Conservation (phyloP, 2,113 vertebrate genomes). For the Murina feae region DNA sequence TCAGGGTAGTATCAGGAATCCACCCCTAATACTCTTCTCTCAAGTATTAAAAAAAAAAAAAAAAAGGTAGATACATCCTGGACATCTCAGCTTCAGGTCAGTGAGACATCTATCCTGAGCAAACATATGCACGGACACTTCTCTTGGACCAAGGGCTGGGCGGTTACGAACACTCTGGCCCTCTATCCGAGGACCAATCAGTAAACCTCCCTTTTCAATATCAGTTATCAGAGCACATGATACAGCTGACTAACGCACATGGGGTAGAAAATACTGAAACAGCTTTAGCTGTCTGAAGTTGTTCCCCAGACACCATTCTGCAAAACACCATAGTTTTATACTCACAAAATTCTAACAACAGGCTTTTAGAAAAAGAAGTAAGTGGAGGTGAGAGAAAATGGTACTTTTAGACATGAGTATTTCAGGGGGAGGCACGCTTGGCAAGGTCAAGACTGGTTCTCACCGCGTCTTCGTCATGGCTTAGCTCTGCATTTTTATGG, state of each 20-base stretch:
- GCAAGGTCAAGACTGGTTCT: not conserved
- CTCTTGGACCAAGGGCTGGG: not conserved
- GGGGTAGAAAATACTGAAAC: not conserved
- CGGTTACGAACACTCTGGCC: not conserved
- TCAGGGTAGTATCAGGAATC: not conserved
- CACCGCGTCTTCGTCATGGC: not conserved
- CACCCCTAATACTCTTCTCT: not conserved
- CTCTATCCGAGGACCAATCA: not conserved
- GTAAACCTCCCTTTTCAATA: not conserved
- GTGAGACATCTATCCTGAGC: not conserved
- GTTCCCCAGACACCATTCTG: not conserved
- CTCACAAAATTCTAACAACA: not conserved
- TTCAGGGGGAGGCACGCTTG: not conserved
- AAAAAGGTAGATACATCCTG: not conserved
- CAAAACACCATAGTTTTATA: not conserved
- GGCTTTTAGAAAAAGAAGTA: slow-evolving; percentile 2
- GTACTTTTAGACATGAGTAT: not conserved
- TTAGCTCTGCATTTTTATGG: not conserved
- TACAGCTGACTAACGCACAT: not conserved
- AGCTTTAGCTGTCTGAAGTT: not conserved
- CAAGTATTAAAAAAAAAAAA: not conserved
- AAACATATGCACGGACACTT: not conserved
- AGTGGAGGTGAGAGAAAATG: not conserved
- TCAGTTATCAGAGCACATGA: not conserved
- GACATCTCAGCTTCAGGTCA: not conserved